Percentiles rank a stretch among this genome's conserved stretches.
Conservation (phyloP, 2,113 vertebrate species). For the Tetrax tetrax region DNA sequence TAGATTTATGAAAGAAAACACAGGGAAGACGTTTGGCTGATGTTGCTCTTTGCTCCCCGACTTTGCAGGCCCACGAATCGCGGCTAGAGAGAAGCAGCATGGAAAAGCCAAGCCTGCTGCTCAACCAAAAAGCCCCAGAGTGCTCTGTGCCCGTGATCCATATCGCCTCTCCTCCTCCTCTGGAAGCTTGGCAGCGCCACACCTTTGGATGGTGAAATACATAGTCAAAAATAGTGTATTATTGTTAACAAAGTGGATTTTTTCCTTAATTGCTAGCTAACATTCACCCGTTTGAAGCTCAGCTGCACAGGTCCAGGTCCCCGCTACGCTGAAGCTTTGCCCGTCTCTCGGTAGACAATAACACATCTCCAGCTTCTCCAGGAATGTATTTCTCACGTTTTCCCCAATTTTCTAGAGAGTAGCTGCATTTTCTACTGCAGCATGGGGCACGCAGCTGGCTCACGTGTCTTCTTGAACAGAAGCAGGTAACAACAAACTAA, state of each 20-base stretch:
- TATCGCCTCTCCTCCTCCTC: not conserved
- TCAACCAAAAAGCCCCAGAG: not conserved
- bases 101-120: not conserved
- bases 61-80: rapidly evolving
- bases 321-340: not conserved
- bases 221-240: rapidly evolving
- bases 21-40: not conserved
- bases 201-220: not conserved
- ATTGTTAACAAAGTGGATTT: not conserved
- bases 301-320: no score
- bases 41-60: not conserved
- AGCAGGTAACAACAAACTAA: not conserved
- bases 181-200: not conserved
- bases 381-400: not conserved
- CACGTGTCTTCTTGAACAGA: rapidly evolving
- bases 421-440: not conserved
- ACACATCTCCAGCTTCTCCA: not conserved
- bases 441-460: rapidly evolving
- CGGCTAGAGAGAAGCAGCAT: not conserved
- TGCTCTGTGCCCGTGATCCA: not conserved
- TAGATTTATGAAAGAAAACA: not conserved
- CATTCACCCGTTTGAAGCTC: not conserved
- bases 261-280: not conserved
- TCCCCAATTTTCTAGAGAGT: not conserved
- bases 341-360: rapidly evolving